Percentiles rank a stretch among this genome's conserved stretches.
phyloP scores from a whole-genome alignment of 2,113 vertebrate genomes.

The Prietella phreatophila region DNA sequence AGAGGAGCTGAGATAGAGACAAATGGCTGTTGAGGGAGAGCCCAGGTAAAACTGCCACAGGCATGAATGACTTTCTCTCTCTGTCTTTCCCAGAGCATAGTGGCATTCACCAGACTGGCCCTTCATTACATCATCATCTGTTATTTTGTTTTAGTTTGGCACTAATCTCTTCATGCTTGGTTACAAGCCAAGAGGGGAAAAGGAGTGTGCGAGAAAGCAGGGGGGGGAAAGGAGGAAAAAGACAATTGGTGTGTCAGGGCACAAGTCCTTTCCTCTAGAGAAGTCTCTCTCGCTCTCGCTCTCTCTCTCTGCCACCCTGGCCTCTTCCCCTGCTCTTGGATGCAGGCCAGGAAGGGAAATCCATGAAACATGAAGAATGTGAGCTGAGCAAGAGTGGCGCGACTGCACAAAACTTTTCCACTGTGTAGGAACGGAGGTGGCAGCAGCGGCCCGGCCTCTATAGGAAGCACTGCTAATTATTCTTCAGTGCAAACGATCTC shows the following conservation, averaged over 20 bases:
- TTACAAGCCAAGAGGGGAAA: conserved; percentile 72
- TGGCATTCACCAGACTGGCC: conserved; percentile 51
- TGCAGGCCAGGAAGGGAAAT: conserved; percentile 85
- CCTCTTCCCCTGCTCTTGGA: conserved; percentile 73
- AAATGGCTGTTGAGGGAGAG: background rate
- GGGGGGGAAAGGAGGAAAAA: conserved; percentile 46
- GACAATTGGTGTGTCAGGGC: conserved; percentile 80
- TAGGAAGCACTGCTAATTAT: conserved; percentile 32
- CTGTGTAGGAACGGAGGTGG: conserved; percentile 68
- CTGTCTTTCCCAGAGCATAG: background rate
- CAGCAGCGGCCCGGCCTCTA: conserved; percentile 67
- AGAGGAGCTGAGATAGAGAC: background rate
- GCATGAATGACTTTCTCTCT: conserved; percentile 51
- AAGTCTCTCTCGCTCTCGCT: conserved; percentile 56
- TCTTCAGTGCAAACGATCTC: conserved; percentile 37
- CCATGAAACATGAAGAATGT: conserved; percentile 92
- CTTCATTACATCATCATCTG: conserved; percentile 84
- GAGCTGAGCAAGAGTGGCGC: conserved; percentile 74
- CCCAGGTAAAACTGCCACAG: background rate
- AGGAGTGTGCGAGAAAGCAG: conserved; percentile 9
- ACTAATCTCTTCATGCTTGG: conserved; percentile 77
- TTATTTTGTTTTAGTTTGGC: conserved; percentile 85
- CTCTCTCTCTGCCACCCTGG: conserved; percentile 38
- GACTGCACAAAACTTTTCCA: conserved; percentile 75
- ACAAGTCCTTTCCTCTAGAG: conserved; percentile 76